A percentile compares a stretch with the other conserved stretches of the same genome.
These are phyloP conservation scores for Apteryx owenii DNA, from an alignment of 2,113 vertebrate genomes.

Conservation along the genomic window DNA sequence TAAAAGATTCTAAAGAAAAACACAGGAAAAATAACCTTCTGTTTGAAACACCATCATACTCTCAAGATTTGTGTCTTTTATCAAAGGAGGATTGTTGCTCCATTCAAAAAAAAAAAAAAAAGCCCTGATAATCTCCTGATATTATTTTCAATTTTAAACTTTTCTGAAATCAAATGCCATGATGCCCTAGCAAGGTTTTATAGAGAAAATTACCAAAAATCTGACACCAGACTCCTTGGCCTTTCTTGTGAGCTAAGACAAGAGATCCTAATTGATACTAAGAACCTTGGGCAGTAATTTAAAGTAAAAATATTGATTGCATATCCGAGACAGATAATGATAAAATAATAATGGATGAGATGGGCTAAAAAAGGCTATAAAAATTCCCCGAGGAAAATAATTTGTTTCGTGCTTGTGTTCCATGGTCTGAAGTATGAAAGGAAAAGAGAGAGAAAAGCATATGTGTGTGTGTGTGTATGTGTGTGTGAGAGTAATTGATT, in stretches of 20 bases:
- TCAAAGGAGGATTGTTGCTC: neutral
- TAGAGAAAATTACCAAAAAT: neutral
- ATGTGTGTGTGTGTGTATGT: too few species aligned
- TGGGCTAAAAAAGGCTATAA: too few species aligned
- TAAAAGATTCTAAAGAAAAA: neutral
- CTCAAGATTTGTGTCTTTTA: neutral
- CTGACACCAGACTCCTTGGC: neutral
- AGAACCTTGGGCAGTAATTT: neutral
- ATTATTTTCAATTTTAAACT: neutral
- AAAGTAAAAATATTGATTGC: neutral
- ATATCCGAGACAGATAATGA: too few species aligned
- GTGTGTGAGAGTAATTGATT: too few species aligned
- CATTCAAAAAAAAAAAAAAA: neutral
- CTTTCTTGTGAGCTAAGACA: neutral
- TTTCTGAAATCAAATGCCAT: neutral
- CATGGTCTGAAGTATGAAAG: neutral
- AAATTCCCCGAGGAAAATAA: too few species aligned
- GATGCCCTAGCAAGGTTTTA: neutral
- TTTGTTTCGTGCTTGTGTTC: neutral
- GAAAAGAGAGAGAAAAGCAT: too few species aligned
- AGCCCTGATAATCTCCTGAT: fast-evolving
- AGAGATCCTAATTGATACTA: too few species aligned
- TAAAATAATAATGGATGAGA: too few species aligned
- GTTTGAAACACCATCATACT: neutral
- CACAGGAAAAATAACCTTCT: neutral